These are phyloP conservation scores for Cheilosia impressa DNA, from an alignment of 2,888 invertebrate genomes.

Conservation along the genomic window DNA sequence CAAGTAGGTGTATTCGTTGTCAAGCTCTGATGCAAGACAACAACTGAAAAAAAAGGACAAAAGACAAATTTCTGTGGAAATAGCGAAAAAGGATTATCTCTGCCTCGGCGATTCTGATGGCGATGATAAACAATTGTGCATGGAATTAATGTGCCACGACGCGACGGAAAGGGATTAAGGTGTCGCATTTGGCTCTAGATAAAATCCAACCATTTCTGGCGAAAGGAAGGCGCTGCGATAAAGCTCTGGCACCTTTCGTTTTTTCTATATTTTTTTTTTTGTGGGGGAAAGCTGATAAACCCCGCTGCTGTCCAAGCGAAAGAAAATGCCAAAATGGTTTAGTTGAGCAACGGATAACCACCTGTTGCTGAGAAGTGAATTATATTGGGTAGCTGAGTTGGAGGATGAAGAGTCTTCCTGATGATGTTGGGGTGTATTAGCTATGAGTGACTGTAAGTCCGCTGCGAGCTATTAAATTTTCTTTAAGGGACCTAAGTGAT, in stretches of 20 bases:
- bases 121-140: conserved; percentile 64
- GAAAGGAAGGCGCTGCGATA: conserved; percentile 16
- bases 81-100: conserved; percentile 59
- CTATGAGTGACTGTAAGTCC: no score
- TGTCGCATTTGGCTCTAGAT: conserved; percentile 50
- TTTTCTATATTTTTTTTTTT: not conserved
- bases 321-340: conserved; percentile 1
- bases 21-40: not conserved
- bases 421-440: no score
- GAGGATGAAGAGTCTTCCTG: no score
- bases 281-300: conserved; percentile 8
- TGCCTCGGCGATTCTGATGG: conserved; percentile 22
- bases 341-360: not conserved
- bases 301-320: conserved; percentile 4
- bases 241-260: conserved; percentile 12
- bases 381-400: not conserved
- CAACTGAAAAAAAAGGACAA: conserved; percentile 8
- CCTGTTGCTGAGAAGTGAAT: not conserved
- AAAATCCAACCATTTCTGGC: conserved; percentile 20
- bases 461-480: no score
- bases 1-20: conserved; percentile 21
- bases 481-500: no score
- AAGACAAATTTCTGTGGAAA: conserved; percentile 26
- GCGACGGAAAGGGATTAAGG: conserved; percentile 46
- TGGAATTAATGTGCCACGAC: conserved; percentile 53